Evolutionary conservation across 2,888 invertebrate species (phyloP).

Genomic region (Agrotis exclamationis): DNA sequence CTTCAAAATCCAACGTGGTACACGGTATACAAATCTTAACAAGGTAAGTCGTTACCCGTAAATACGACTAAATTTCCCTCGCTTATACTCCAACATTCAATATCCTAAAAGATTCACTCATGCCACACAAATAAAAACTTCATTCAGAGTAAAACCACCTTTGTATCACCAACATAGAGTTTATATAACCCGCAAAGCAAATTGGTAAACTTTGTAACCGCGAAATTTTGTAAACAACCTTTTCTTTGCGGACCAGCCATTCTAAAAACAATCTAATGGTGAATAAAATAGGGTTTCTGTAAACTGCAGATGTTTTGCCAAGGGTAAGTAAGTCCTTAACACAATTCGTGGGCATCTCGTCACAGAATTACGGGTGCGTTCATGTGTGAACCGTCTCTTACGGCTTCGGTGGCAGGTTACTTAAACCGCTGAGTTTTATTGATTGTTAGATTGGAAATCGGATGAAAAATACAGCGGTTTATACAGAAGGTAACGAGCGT

Average conservation of each 20-base stretch:
- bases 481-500: not conserved
- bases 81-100: slow-evolving; percentile 70
- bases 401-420: slow-evolving; percentile 63
- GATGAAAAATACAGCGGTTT: slow-evolving; percentile 25
- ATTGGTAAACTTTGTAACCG: slow-evolving; percentile 54
- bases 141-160: slow-evolving; percentile 42
- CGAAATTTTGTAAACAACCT: slow-evolving; percentile 48
- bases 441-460: slow-evolving; percentile 45
- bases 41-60: slow-evolving; percentile 76
- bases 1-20: slow-evolving; percentile 46
- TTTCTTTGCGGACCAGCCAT: not conserved
- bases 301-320: slow-evolving; percentile 24
- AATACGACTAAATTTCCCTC: slow-evolving; percentile 70
- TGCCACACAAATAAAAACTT: slow-evolving; percentile 2
- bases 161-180: slow-evolving; percentile 28
- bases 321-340: slow-evolving; percentile 77
- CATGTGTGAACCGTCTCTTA: slow-evolving; percentile 76
- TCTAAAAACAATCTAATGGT: not conserved
- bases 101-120: slow-evolving; percentile 69
- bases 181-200: slow-evolving; percentile 27
- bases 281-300: not conserved
- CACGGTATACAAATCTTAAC: slow-evolving; percentile 68
- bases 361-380: slow-evolving; percentile 78
- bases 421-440: slow-evolving; percentile 60
- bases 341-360: slow-evolving; percentile 80